A percentile compares a stretch with the other conserved stretches of the same genome.
phyloP scores from a whole-genome alignment of 2,797 vertebrate species.

The Pteronotus mesoamericanus region DNA sequence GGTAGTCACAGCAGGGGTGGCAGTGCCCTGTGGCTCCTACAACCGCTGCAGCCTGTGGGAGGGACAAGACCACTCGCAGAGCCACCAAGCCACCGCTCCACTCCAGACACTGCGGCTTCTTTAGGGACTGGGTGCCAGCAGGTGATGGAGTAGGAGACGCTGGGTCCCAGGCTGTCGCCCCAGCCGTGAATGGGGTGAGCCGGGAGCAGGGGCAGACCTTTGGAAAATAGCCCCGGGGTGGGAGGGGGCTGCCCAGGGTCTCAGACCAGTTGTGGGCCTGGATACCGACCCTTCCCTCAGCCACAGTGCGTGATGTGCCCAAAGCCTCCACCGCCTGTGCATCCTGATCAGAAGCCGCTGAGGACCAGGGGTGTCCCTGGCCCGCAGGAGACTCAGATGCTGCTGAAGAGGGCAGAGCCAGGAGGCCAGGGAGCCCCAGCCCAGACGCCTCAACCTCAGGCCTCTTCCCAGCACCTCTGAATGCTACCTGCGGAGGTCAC shows the following conservation, averaged over 20 bases:
- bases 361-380: neutral
- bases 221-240: neutral
- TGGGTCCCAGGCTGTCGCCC: no score
- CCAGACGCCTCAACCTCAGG: neutral
- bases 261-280: neutral
- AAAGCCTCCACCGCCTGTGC: neutral
- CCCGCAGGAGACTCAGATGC: neutral
- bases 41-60: neutral
- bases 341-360: neutral
- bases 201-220: neutral
- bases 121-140: neutral
- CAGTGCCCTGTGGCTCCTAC: neutral
- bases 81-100: neutral
- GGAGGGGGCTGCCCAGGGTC: neutral
- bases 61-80: neutral
- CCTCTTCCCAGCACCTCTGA: neutral
- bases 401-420: no score
- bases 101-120: neutral
- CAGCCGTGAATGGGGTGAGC: no score
- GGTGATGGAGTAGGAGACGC: neutral
- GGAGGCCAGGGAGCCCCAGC: neutral
- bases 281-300: neutral
- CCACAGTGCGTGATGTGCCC: neutral
- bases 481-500: accelerated
- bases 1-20: neutral